These are phyloP conservation scores for Ceratoteleas bidentatus DNA, from an alignment of 1,140 invertebrate species.

Conservation along the genomic window DNA sequence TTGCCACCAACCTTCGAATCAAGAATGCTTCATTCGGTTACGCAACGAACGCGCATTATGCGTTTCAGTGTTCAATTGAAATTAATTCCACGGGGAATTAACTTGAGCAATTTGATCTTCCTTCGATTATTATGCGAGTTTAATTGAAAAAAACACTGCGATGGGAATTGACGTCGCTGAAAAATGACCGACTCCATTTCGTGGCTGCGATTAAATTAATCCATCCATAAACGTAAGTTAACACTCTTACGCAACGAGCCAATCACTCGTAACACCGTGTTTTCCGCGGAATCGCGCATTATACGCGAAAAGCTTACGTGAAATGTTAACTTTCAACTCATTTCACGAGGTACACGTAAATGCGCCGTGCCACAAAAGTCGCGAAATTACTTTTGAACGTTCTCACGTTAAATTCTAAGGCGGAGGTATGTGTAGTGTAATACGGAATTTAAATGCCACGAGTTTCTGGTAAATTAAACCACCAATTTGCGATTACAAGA, in stretches of 20 bases:
- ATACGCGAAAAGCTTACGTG: slow-evolving; percentile 48
- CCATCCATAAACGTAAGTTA: slow-evolving; percentile 42
- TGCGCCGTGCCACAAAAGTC: slow-evolving; percentile 56
- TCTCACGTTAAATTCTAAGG: slow-evolving; percentile 52
- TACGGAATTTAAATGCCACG: slow-evolving; percentile 47
- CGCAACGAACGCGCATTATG: too few species aligned
- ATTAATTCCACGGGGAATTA: slow-evolving; percentile 18
- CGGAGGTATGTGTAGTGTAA: slow-evolving; percentile 22
- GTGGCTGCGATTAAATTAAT: slow-evolving; percentile 48
- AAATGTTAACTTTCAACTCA: slow-evolving; percentile 60
- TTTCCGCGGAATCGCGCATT: slow-evolving; percentile 45
- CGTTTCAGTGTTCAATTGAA: not conserved
- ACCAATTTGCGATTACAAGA: slow-evolving; percentile 56
- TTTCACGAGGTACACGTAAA: slow-evolving; percentile 61
- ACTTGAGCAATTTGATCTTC: slow-evolving; percentile 7
- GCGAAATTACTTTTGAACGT: slow-evolving; percentile 57
- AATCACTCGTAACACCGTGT: slow-evolving; percentile 47
- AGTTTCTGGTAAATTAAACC: slow-evolving; percentile 60
- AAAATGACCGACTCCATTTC: slow-evolving; percentile 21
- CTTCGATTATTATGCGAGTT: slow-evolving; percentile 8
- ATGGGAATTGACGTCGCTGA: slow-evolving; percentile 11
- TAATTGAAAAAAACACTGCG: slow-evolving; percentile 30
- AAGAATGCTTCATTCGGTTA: too few species aligned
- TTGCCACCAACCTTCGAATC: too few species aligned
- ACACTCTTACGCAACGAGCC: slow-evolving; percentile 47